A percentile compares a stretch with the other conserved stretches of the same genome.
Evolutionary conservation across 2,888 invertebrate genomes (phyloP).

Genomic region (Euplagia quadripunctaria): DNA sequence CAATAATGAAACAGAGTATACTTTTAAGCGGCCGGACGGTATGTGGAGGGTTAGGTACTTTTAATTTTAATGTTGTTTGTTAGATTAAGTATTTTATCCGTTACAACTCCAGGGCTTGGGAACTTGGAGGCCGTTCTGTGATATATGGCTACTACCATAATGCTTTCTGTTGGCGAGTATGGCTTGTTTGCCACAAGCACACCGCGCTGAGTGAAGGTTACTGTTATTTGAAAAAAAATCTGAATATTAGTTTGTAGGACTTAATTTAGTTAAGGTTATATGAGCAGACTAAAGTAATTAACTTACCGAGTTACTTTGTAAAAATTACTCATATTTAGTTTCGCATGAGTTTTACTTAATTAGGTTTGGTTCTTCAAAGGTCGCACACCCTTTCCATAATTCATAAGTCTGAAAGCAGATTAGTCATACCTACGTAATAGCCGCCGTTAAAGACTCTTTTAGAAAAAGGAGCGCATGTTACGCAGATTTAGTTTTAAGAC

Average conservation of each 20-base stretch:
- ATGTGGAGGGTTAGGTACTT: too few relatives aligned
- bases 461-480: neutral
- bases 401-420: constrained; percentile 40
- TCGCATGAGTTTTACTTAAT: constrained; percentile 30
- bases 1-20: too few relatives aligned
- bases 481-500: too few relatives aligned
- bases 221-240: neutral
- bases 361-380: constrained; percentile 26
- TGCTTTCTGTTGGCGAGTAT: too few relatives aligned
- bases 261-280: neutral
- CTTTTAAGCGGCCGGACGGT: too few relatives aligned
- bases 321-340: constrained; percentile 15
- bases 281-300: constrained; percentile 2
- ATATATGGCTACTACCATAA: too few relatives aligned
- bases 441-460: neutral
- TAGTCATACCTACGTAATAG: constrained; percentile 14
- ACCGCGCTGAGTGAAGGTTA: too few relatives aligned
- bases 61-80: too few relatives aligned
- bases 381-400: constrained; percentile 34
- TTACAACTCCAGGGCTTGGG: too few relatives aligned
- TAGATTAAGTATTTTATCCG: too few relatives aligned
- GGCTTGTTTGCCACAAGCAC: too few relatives aligned
- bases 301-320: constrained; percentile 7
- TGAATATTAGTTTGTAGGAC: neutral
- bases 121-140: too few relatives aligned